These are phyloP conservation scores for Hippoglossus hippoglossus DNA, from an alignment of 2,797 vertebrate species.

Conservation along the genomic window DNA sequence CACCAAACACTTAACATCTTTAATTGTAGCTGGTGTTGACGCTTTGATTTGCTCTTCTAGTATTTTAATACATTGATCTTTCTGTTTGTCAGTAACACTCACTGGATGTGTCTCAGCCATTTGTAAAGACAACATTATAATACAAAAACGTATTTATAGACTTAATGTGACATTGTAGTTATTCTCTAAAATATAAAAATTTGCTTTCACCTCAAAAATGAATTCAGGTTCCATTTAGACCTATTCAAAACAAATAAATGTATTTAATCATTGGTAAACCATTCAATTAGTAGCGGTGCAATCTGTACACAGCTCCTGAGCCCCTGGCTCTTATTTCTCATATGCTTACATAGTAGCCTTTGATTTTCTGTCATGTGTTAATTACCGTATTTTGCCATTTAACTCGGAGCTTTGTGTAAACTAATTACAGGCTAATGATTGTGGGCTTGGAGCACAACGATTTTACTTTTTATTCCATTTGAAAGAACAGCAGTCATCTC, in stretches of 20 bases:
- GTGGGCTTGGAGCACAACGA: constrained; percentile 91
- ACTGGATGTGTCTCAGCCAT: constrained; percentile 15
- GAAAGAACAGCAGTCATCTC: constrained; percentile 88
- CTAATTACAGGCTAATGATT: constrained; percentile 99
- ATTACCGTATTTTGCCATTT: constrained; percentile 99
- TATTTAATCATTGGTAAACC: constrained; percentile 83
- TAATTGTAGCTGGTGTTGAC: constrained; percentile 7
- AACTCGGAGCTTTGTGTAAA: constrained; percentile 98
- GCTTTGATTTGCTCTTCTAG: too few relatives aligned
- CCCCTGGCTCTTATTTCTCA: constrained; percentile 94
- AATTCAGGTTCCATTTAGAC: constrained; percentile 46
- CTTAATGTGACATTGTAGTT: background rate
- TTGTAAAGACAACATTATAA: constrained; percentile 11
- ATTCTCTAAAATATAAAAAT: constrained; percentile 11
- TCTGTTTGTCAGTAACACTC: constrained; percentile 14
- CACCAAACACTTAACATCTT: background rate
- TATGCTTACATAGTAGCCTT: constrained; percentile 98
- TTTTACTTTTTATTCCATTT: constrained; percentile 95
- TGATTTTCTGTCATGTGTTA: constrained; percentile 99
- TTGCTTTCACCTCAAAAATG: constrained; percentile 26
- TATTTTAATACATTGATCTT: constrained; percentile 1
- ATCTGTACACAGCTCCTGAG: constrained; percentile 90
- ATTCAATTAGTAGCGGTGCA: constrained; percentile 93
- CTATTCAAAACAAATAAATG: constrained; percentile 56
- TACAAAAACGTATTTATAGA: background rate